Conservation (phyloP, 2,113 vertebrate genomes). For the Rhinogobius similis region DNA sequence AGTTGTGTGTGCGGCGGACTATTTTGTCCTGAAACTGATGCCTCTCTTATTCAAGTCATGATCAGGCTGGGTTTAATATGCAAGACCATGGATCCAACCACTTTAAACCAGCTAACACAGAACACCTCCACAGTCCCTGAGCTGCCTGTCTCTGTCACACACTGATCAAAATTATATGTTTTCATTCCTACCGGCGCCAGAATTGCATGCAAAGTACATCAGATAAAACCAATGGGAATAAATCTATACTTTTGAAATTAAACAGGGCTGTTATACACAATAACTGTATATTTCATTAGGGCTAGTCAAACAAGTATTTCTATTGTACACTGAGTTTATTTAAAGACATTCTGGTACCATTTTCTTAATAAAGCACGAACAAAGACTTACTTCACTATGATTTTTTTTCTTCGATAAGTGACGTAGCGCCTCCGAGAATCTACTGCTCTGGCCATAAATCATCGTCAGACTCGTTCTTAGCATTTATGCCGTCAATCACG, state of each 20-base stretch:
- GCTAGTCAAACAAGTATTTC: too few relatives aligned
- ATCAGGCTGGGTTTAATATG: background rate
- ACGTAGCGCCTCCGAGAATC: too few relatives aligned
- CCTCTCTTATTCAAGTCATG: slow-evolving; percentile 4
- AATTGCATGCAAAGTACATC: background rate
- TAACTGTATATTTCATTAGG: too few relatives aligned
- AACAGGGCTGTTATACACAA: too few relatives aligned
- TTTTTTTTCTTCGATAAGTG: too few relatives aligned
- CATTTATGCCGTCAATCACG: too few relatives aligned
- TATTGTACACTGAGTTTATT: too few relatives aligned
- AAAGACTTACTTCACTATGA: too few relatives aligned
- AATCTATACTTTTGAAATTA: background rate
- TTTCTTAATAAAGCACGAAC: too few relatives aligned
- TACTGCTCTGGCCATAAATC: too few relatives aligned
- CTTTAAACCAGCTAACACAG: slow-evolving; percentile 1
- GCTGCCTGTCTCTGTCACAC: slow-evolving; percentile 10
- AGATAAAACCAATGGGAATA: background rate
- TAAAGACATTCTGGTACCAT: too few relatives aligned
- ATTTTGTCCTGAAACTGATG: background rate
- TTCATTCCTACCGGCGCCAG: background rate
- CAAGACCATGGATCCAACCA: background rate
- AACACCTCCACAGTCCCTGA: slow-evolving; percentile 4
- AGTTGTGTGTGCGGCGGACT: background rate
- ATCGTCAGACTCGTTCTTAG: too few relatives aligned
- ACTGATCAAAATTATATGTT: slow-evolving; percentile 5